These are phyloP conservation scores for Xiphophorus maculatus DNA, from an alignment of 2,113 vertebrate species.

Conservation along the genomic window DNA sequence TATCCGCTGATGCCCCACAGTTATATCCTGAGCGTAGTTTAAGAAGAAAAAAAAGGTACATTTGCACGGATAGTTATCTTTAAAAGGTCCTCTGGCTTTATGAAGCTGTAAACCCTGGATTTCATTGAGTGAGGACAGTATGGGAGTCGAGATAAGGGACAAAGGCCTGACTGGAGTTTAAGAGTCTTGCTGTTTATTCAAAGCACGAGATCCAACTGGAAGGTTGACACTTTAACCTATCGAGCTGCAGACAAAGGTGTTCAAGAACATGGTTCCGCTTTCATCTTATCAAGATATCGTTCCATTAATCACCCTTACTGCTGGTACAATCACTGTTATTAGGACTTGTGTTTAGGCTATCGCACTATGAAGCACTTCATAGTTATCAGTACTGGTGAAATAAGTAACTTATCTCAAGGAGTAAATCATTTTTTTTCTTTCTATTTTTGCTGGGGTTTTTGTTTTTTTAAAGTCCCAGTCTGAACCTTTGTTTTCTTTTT, in stretches of 20 bases:
- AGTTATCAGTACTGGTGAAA: neutral
- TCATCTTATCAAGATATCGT: neutral
- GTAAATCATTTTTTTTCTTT: too few species aligned
- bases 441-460: too few species aligned
- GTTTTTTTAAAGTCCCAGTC: too few species aligned
- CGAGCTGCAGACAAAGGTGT: neutral
- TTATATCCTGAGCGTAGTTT: slow-evolving; percentile 18
- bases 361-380: neutral
- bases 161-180: slow-evolving; percentile 24
- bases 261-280: neutral
- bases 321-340: neutral
- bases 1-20: slow-evolving; percentile 36
- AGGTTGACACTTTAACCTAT: slow-evolving; percentile 2
- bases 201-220: slow-evolving; percentile 21
- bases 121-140: slow-evolving; percentile 53
- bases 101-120: slow-evolving; percentile 61
- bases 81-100: slow-evolving; percentile 52
- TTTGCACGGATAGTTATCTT: slow-evolving; percentile 64
- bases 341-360: neutral
- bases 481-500: too few species aligned
- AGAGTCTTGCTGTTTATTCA: slow-evolving; percentile 51
- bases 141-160: slow-evolving; percentile 60
- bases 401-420: neutral
- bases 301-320: neutral
- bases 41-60: slow-evolving; percentile 23